A percentile compares a stretch with the other conserved stretches of the same genome.
These are phyloP conservation scores for Abrostola triplasia DNA, from an alignment of 2,888 invertebrate species.

Conservation along the genomic window DNA sequence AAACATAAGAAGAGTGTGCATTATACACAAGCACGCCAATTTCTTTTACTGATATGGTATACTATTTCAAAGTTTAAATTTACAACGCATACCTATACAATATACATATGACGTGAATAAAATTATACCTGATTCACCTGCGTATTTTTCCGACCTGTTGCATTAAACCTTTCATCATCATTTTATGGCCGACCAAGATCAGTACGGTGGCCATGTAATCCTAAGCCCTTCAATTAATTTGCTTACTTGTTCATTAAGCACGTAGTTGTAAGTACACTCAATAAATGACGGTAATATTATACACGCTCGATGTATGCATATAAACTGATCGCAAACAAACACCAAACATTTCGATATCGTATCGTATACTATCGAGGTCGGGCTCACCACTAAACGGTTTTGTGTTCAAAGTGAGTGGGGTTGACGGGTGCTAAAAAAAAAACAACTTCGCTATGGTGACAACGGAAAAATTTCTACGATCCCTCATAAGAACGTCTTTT, in stretches of 20 bases:
- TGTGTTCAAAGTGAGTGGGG: slow-evolving; percentile 78
- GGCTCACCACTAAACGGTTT: slow-evolving; percentile 67
- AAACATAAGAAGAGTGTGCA: no score
- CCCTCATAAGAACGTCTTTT: slow-evolving; percentile 74
- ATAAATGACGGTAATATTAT: slow-evolving; percentile 23
- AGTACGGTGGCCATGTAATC: no score
- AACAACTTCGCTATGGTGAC: slow-evolving; percentile 75
- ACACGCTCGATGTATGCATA: slow-evolving; percentile 20
- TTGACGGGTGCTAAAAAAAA: slow-evolving; percentile 83
- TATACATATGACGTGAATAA: no score
- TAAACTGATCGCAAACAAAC: not conserved
- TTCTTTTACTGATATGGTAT: no score
- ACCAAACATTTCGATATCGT: slow-evolving; percentile 40
- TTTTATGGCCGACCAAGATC: no score
- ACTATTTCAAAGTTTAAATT: no score
- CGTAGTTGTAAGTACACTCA: not conserved
- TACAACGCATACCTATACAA: no score
- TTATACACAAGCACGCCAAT: no score
- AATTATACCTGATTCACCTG: no score
- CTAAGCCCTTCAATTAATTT: slow-evolving; percentile 3
- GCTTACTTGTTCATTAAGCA: slow-evolving; percentile 25
- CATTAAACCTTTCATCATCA: no score
- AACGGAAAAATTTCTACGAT: slow-evolving; percentile 77
- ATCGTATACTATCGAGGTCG: slow-evolving; percentile 12
- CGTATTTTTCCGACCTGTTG: no score